A percentile compares a stretch with the other conserved stretches of the same genome.
phyloP scores from a whole-genome alignment of 1,140 invertebrate species.

The Drosophila simulans region DNA sequence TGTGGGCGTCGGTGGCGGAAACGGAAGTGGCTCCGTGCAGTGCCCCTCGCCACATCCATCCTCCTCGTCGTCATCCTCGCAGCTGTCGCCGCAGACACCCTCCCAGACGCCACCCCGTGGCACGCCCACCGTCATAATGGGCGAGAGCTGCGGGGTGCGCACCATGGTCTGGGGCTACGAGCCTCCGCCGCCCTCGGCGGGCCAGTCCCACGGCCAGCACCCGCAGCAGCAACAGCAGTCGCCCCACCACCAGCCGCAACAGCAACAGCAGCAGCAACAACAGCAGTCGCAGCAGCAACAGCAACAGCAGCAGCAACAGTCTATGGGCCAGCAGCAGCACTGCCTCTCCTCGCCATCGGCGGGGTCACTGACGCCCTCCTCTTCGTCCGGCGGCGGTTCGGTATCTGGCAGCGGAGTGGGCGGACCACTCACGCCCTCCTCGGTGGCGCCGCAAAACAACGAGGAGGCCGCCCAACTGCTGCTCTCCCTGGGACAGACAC shows the following conservation, averaged over 20 bases:
- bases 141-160: slow-evolving; percentile 94
- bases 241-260: slow-evolving; percentile 53
- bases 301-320: slow-evolving; percentile 68
- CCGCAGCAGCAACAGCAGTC: slow-evolving; percentile 42
- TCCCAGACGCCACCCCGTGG: slow-evolving; percentile 88
- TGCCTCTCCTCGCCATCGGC: slow-evolving; percentile 75
- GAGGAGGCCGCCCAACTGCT: slow-evolving; percentile 93
- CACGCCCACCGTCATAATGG: slow-evolving; percentile 95
- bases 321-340: slow-evolving; percentile 71
- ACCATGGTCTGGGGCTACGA: slow-evolving; percentile 93
- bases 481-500: slow-evolving; percentile 90
- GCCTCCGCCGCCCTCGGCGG: slow-evolving; percentile 70
- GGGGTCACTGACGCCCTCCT: slow-evolving; percentile 75
- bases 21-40: slow-evolving; percentile 37
- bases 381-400: slow-evolving; percentile 81
- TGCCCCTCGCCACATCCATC: slow-evolving; percentile 84
- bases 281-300: slow-evolving; percentile 66
- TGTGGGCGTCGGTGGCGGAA: slow-evolving; percentile 29
- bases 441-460: slow-evolving; percentile 86
- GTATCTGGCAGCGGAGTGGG: slow-evolving; percentile 1
- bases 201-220: slow-evolving; percentile 37
- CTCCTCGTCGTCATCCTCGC: slow-evolving; percentile 81
- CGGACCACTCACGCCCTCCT: slow-evolving; percentile 23
- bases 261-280: slow-evolving; percentile 56
- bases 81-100: slow-evolving; percentile 86